These are phyloP conservation scores for Colletes gigas DNA, from an alignment of 1,140 invertebrate species.

Conservation along the genomic window DNA sequence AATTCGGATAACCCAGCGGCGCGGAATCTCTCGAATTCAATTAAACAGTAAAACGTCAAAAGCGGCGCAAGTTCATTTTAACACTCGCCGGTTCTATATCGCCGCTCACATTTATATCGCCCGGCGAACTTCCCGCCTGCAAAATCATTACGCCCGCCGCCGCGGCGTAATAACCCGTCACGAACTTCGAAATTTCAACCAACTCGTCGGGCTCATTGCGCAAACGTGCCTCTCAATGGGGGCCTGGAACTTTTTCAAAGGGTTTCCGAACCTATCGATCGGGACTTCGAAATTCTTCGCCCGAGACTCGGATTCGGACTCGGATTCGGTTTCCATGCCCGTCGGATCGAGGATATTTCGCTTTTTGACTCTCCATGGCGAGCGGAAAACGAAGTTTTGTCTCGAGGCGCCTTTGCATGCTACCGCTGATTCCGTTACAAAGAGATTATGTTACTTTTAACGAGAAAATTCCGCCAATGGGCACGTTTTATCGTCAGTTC, in stretches of 20 bases:
- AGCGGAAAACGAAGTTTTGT: too few species aligned
- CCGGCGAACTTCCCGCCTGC: neutral
- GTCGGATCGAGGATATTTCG: neutral
- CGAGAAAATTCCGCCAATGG: too few species aligned
- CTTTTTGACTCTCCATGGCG: constrained; percentile 3
- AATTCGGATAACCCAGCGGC: neutral
- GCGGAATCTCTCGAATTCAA: constrained; percentile 4
- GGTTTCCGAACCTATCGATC: constrained; percentile 14
- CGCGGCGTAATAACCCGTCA: neutral
- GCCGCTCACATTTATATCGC: neutral
- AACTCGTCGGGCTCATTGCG: neutral
- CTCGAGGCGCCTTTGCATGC: too few species aligned
- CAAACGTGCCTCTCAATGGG: neutral
- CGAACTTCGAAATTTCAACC: constrained; percentile 4
- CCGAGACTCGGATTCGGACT: too few species aligned
- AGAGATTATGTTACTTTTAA: too few species aligned
- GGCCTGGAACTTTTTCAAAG: constrained; percentile 25
- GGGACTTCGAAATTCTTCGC: constrained; percentile 14
- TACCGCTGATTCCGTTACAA: too few species aligned
- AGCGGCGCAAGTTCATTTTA: neutral
- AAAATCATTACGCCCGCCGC: constrained; percentile 19
- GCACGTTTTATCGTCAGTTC: too few species aligned
- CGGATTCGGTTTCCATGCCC: too few species aligned
- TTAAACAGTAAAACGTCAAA: neutral
- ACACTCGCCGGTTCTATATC: neutral